phyloP scores from a whole-genome alignment of 2,888 invertebrate genomes.

The Tricholauxania praeusta region DNA sequence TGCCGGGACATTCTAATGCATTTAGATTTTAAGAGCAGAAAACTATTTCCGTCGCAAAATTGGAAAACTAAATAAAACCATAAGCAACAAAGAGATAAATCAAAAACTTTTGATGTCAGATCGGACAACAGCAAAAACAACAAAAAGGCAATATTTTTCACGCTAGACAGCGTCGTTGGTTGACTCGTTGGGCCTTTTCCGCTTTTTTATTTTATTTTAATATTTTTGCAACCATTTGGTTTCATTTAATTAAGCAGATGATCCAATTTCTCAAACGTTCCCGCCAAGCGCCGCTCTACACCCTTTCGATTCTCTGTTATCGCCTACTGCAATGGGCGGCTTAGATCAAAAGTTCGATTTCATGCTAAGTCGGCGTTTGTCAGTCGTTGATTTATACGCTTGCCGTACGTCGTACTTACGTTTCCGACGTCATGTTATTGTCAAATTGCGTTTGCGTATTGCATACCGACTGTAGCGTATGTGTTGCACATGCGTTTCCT shows the following conservation, averaged over 20 bases:
- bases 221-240: conserved; percentile 58
- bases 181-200: neutral
- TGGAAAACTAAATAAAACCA: too few species aligned
- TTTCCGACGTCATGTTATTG: conserved; percentile 7
- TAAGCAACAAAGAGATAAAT: neutral
- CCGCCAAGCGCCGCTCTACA: conserved; percentile 18
- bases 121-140: conserved; percentile 2
- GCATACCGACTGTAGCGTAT: conserved; percentile 13
- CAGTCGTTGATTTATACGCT: conserved; percentile 48
- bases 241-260: conserved; percentile 56
- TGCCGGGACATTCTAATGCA: too few species aligned
- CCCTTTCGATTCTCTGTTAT: conserved; percentile 25
- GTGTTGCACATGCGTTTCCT: neutral
- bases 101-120: too few species aligned
- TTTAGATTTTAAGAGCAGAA: too few species aligned
- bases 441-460: conserved; percentile 35
- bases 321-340: conserved; percentile 49
- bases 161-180: conserved; percentile 19
- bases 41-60: too few species aligned
- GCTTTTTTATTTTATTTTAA: neutral
- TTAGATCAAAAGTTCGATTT: conserved; percentile 65
- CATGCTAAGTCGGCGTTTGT: conserved; percentile 64
- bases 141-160: conserved; percentile 1
- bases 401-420: conserved; percentile 34
- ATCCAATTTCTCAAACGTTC: conserved; percentile 46